Conservation (phyloP, 23 tunicate genomes). For the Trididemnum nubilum region DNA sequence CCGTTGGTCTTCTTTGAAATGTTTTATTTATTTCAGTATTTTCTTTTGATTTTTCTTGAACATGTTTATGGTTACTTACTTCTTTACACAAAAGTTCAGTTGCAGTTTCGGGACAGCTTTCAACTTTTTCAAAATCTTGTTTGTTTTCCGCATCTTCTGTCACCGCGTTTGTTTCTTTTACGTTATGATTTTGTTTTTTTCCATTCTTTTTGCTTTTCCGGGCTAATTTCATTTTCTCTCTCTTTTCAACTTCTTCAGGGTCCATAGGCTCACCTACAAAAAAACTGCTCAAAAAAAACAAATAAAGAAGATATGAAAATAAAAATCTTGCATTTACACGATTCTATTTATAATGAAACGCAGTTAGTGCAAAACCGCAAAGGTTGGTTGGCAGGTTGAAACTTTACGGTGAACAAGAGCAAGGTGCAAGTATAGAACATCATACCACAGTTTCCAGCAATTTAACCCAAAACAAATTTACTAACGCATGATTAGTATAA, state of each 20-base stretch:
- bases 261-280: constrained; percentile 73
- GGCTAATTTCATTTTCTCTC: constrained; percentile 31
- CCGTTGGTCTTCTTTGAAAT: too few relatives aligned
- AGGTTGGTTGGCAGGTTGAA: too few relatives aligned
- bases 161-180: background rate
- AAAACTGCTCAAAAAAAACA: background rate
- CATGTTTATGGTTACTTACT: background rate
- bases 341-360: background rate
- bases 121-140: background rate
- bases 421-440: too few relatives aligned
- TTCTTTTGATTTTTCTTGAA: background rate
- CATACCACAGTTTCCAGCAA: too few relatives aligned
- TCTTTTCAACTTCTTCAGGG: constrained; percentile 62
- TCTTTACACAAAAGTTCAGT: background rate
- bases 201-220: background rate
- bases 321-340: background rate
- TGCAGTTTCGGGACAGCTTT: background rate
- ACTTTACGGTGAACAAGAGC: too few relatives aligned
- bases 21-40: background rate
- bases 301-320: background rate
- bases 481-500: too few relatives aligned
- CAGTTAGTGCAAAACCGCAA: background rate
- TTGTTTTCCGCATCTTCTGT: background rate
- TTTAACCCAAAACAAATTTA: too few relatives aligned
- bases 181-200: background rate